phyloP scores from a whole-genome alignment of 2,797 vertebrate species.

The Tragopan temminckii region DNA sequence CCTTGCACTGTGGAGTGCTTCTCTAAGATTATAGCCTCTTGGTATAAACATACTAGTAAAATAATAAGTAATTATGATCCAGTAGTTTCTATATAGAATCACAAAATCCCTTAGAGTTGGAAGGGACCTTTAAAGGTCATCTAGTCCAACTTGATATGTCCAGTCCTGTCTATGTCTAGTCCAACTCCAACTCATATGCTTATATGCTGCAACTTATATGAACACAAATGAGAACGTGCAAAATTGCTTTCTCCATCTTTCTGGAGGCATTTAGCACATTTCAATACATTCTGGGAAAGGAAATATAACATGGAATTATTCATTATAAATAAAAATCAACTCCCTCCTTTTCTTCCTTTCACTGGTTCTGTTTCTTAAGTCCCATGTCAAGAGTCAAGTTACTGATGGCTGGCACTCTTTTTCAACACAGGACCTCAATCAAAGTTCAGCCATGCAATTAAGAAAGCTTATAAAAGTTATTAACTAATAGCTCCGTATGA shows the following conservation, averaged over 20 bases:
- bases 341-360: not conserved
- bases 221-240: not conserved
- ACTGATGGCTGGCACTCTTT: not conserved
- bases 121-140: too few species aligned
- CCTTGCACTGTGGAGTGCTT: not conserved
- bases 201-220: not conserved
- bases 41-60: not conserved
- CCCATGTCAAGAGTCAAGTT: not conserved
- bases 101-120: too few species aligned
- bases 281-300: not conserved
- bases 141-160: too few species aligned
- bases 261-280: not conserved
- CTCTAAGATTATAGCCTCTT: not conserved
- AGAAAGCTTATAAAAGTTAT: constrained; percentile 66
- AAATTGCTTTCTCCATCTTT: not conserved
- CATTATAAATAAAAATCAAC: not conserved
- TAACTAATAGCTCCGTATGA: constrained; percentile 64
- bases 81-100: too few species aligned
- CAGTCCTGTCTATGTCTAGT: too few species aligned
- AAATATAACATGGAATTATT: not conserved
- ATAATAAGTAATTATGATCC: not conserved
- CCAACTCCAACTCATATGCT: too few species aligned
- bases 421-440: constrained; percentile 35
- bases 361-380: not conserved
- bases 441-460: constrained; percentile 61